A percentile compares a stretch with the other conserved stretches of the same genome.
Evolutionary conservation across 2,113 vertebrate genomes (phyloP).

Genomic region (Tamias sibiricus): DNA sequence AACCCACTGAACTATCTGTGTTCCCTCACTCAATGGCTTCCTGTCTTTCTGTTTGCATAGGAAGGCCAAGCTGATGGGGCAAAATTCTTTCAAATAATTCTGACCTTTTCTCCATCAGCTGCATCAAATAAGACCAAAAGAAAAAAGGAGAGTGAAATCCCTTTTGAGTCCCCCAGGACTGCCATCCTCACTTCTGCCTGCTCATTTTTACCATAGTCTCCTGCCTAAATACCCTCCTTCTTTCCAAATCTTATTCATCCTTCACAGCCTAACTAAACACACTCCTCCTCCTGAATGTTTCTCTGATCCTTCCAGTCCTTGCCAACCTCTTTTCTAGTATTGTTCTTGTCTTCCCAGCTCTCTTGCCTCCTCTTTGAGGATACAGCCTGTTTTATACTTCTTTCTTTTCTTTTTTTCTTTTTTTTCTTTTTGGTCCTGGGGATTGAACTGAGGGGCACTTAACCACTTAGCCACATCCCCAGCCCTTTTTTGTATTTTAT

Average conservation of each 20-base stretch:
- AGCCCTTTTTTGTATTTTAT: too few relatives aligned
- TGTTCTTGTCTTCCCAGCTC: not conserved
- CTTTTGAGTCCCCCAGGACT: not conserved
- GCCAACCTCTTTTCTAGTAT: not conserved
- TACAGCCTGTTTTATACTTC: not conserved
- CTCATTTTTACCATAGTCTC: not conserved
- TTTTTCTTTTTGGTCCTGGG: too few relatives aligned
- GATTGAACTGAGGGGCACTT: too few relatives aligned
- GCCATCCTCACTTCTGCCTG: not conserved
- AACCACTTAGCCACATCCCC: too few relatives aligned
- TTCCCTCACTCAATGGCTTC: not conserved
- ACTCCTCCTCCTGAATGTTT: not conserved
- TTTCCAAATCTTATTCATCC: not conserved
- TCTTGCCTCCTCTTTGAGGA: not conserved
- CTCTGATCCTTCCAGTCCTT: not conserved
- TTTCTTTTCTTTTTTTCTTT: too few relatives aligned
- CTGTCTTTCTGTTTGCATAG: slow-evolving; percentile 8
- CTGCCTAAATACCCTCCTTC: not conserved
- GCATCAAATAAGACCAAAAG: slow-evolving; percentile 30
- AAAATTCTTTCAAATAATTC: slow-evolving; percentile 35
- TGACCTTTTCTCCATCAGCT: not conserved
- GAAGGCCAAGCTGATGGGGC: not conserved
- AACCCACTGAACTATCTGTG: not conserved
- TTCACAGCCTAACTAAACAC: not conserved
- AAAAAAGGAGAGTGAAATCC: not conserved